These are phyloP conservation scores for Rotaria magnacalcarata DNA, from an alignment of 2,888 invertebrate genomes.

Conservation along the genomic window DNA sequence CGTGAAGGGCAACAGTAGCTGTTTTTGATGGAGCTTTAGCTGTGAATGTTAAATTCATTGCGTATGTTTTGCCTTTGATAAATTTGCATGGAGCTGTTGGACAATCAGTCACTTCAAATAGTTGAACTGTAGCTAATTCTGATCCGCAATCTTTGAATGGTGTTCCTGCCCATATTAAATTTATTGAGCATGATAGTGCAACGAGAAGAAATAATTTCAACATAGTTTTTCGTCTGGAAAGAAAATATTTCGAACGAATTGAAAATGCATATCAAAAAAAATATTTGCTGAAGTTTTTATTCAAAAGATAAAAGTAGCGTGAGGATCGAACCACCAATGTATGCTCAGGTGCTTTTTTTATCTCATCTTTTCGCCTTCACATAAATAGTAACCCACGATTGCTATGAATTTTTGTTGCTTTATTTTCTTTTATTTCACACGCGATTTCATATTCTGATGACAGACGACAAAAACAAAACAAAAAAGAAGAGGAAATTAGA, in stretches of 20 bases:
- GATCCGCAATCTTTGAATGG: constrained; percentile 41
- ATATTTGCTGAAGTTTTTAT: not conserved
- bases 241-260: not conserved
- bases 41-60: constrained; percentile 40
- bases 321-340: not conserved
- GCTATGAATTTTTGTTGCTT: not conserved
- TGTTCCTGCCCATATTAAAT: not conserved
- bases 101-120: constrained; percentile 38
- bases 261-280: too few species aligned
- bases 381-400: too few species aligned
- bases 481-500: not conserved
- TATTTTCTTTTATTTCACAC: not conserved
- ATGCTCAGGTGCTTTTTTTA: not conserved
- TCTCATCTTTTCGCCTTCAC: too few species aligned
- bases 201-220: not conserved
- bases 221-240: not conserved
- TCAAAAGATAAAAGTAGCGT: not conserved
- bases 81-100: constrained; percentile 39
- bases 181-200: not conserved
- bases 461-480: not conserved
- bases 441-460: not conserved
- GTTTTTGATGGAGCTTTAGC: constrained; percentile 9
- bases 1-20: not conserved
- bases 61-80: constrained; percentile 26
- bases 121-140: not conserved